A percentile compares a stretch with the other conserved stretches of the same genome.
Evolutionary conservation across 2,797 vertebrate genomes (phyloP).

Genomic region (Lacerta viridis): DNA sequence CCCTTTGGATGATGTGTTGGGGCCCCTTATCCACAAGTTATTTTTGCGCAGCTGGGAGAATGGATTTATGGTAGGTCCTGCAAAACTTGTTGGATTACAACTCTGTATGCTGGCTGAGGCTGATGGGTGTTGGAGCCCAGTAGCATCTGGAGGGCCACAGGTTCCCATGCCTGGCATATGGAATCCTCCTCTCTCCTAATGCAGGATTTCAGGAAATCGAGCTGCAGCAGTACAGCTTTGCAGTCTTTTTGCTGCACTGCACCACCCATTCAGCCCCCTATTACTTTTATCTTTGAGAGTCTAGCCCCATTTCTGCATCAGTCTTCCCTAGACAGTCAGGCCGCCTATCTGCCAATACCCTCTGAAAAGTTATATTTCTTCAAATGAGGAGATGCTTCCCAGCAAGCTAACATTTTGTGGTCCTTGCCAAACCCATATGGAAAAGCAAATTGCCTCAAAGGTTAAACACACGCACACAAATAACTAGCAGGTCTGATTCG

Average conservation of each 20-base stretch:
- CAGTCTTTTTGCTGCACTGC: background rate
- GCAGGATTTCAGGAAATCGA: background rate
- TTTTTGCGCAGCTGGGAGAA: background rate
- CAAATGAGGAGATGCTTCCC: constrained; percentile 3
- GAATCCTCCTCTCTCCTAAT: background rate
- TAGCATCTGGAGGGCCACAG: background rate
- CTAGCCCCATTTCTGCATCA: background rate
- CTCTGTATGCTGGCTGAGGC: too few relatives aligned
- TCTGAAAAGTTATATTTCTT: constrained; percentile 22
- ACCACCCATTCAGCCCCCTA: background rate
- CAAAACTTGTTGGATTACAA: background rate
- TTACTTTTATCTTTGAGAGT: constrained; percentile 9
- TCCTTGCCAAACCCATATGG: background rate
- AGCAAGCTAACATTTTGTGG: background rate
- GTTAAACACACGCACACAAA: background rate
- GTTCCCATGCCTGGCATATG: background rate
- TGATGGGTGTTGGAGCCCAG: background rate
- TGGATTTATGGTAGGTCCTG: background rate
- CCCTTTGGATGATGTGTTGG: background rate
- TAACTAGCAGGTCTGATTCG: constrained; percentile 1
- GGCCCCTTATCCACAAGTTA: background rate
- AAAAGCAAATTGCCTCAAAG: constrained; percentile 22
- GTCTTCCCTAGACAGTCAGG: background rate
- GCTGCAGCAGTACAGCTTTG: background rate
- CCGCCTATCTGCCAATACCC: constrained; percentile 27